Conservation (phyloP, 2,113 vertebrate species). For the Catagonus wagneri region DNA sequence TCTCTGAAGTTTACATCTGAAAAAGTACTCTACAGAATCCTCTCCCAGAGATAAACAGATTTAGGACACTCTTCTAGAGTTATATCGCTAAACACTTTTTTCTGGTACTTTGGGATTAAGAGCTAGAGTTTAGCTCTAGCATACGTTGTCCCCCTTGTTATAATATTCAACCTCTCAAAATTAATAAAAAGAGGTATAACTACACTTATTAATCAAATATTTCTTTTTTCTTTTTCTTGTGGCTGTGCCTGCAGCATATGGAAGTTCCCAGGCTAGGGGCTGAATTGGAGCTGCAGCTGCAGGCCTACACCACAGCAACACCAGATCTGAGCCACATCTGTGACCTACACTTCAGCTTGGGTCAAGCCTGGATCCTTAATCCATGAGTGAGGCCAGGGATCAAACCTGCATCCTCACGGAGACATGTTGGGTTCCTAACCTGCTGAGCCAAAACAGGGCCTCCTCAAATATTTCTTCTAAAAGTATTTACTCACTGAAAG, state of each 20-base stretch:
- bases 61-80: background rate
- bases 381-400: no score
- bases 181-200: background rate
- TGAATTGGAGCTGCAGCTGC: no score
- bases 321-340: no score
- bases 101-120: background rate
- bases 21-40: background rate
- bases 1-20: background rate
- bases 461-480: background rate
- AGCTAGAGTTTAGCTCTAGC: background rate
- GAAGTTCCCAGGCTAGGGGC: no score
- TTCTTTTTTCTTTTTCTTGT: background rate
- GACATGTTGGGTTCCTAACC: no score
- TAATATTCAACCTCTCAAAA: conserved; percentile 27
- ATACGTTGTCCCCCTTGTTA: background rate
- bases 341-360: no score
- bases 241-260: no score
- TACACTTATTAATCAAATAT: background rate
- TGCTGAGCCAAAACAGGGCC: no score
- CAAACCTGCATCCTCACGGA: no score
- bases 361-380: no score
- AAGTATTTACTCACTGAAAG: conserved; percentile 16
- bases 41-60: background rate
- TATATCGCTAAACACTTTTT: background rate
- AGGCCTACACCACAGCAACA: no score